A percentile compares a stretch with the other conserved stretches of the same genome.
Conservation (phyloP, 1,140 invertebrate genomes). For the Sitophilus oryzae region DNA sequence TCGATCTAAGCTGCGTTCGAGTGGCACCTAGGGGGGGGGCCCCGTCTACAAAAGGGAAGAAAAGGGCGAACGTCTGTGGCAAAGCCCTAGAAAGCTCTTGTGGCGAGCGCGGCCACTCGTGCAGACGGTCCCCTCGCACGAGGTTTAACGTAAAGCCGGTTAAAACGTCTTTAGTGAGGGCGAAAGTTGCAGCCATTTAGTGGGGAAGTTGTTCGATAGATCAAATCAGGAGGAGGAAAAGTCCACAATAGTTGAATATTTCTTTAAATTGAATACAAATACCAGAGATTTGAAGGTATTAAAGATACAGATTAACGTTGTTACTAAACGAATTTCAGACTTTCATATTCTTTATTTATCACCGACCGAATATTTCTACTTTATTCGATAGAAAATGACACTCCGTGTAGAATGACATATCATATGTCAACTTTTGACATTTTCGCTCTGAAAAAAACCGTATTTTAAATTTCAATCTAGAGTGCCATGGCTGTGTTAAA, state of each 20-base stretch:
- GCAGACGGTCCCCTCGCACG: not conserved
- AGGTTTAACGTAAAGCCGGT: not conserved
- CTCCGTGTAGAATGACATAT: no score
- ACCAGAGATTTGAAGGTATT: no score
- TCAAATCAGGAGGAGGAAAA: not conserved
- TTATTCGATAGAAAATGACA: no score
- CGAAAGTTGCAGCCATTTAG: not conserved
- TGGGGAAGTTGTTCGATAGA: not conserved
- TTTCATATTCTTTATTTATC: not conserved
- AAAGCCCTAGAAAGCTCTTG: not conserved
- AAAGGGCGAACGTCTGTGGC: not conserved
- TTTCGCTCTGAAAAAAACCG: no score
- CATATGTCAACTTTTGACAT: no score
- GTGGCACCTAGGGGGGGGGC: no score
- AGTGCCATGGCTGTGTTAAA: no score
- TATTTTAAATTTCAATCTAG: no score
- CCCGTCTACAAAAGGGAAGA: no score
- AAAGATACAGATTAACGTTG: no score
- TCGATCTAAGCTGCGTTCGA: not conserved
- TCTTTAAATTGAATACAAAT: not conserved
- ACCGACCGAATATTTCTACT: not conserved
- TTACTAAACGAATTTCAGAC: no score
- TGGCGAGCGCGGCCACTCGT: not conserved
- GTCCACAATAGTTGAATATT: not conserved
- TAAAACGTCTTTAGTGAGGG: not conserved